These are phyloP conservation scores for Hoplostethus mediterraneus DNA, from an alignment of 2,797 vertebrate species.

Conservation along the genomic window DNA sequence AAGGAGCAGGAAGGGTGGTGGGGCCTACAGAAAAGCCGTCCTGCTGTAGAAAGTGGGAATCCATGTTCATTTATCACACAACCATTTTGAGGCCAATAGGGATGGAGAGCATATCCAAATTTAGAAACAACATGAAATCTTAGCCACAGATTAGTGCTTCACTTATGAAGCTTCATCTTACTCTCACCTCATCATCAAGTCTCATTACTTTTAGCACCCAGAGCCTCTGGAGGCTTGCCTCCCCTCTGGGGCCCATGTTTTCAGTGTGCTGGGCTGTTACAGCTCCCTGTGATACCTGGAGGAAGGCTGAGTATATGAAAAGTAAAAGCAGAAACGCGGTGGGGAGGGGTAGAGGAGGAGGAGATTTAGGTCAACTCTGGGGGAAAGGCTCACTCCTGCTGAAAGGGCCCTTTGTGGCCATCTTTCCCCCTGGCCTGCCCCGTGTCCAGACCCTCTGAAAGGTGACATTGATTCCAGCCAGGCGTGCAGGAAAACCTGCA, in stretches of 20 bases:
- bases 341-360: slow-evolving; percentile 11
- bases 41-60: background rate
- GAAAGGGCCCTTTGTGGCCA: slow-evolving; percentile 84
- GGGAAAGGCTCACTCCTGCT: slow-evolving; percentile 60
- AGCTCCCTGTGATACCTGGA: slow-evolving; percentile 50
- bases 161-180: slow-evolving; percentile 24
- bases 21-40: background rate
- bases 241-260: slow-evolving; percentile 25
- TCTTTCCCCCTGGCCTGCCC: slow-evolving; percentile 53
- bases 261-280: slow-evolving; percentile 35
- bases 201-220: slow-evolving; percentile 47
- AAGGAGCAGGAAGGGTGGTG: slow-evolving; percentile 1
- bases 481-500: slow-evolving; percentile 68
- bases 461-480: slow-evolving; percentile 82
- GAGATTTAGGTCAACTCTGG: slow-evolving; percentile 73
- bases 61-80: slow-evolving; percentile 8
- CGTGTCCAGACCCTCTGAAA: slow-evolving; percentile 76
- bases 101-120: background rate
- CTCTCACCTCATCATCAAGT: slow-evolving; percentile 41
- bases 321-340: slow-evolving; percentile 42
- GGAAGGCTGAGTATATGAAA: slow-evolving; percentile 68
- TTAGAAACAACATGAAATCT: slow-evolving; percentile 16
- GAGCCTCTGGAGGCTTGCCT: slow-evolving; percentile 19
- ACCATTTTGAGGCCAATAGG: slow-evolving; percentile 3
- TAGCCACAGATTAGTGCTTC: slow-evolving; percentile 18